phyloP scores from a whole-genome alignment of 2,797 vertebrate species.

The Erpetoichthys calabaricus region DNA sequence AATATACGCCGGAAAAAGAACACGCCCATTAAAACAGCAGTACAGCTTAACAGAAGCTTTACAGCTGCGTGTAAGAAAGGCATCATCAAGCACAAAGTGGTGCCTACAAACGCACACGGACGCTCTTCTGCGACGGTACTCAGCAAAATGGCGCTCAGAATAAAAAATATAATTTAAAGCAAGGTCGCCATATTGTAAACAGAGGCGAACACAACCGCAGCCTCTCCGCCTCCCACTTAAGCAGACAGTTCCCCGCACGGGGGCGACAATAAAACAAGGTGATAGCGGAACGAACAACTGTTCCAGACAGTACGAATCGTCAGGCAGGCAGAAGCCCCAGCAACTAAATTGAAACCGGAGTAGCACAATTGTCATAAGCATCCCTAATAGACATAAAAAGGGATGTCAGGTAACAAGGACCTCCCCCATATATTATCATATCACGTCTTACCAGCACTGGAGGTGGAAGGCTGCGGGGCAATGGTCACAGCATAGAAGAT shows the following conservation, averaged over 20 bases:
- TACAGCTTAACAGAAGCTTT: too few relatives aligned
- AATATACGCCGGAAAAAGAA: too few relatives aligned
- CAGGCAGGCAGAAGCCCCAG: too few relatives aligned
- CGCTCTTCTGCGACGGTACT: not conserved
- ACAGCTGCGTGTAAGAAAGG: too few relatives aligned
- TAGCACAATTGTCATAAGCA: too few relatives aligned
- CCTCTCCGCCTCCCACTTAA: conserved; percentile 32
- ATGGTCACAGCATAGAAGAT: conserved; percentile 89
- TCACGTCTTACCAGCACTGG: conserved; percentile 78
- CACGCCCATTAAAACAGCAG: too few relatives aligned
- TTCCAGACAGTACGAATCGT: conserved; percentile 12
- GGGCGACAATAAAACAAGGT: not conserved
- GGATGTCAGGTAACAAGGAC: not conserved
- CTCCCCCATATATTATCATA: conserved; percentile 11
- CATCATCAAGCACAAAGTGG: too few relatives aligned
- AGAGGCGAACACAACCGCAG: conserved; percentile 38
- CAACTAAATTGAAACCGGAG: too few relatives aligned
- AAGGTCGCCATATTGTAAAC: conserved; percentile 91
- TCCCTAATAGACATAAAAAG: too few relatives aligned
- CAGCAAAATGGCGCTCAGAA: conserved; percentile 75
- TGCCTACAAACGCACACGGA: too few relatives aligned
- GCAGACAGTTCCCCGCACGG: not conserved
- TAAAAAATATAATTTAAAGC: conserved; percentile 60
- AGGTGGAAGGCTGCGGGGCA: conserved; percentile 94
- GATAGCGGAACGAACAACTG: not conserved